A percentile compares a stretch with the other conserved stretches of the same genome.
These are phyloP conservation scores for Cecidostiba fungosa DNA, from an alignment of 2,888 invertebrate species.

Conservation along the genomic window DNA sequence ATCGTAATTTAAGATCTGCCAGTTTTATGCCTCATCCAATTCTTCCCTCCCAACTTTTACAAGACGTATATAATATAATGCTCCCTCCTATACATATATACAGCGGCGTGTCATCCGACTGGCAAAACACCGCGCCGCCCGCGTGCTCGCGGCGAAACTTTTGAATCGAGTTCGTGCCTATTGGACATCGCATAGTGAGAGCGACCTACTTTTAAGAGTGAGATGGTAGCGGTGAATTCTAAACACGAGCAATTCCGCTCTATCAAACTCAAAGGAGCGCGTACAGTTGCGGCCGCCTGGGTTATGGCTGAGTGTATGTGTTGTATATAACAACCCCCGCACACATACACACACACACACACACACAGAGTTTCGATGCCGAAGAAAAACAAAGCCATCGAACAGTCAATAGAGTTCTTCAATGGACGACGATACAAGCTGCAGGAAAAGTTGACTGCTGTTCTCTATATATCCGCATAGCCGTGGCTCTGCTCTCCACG, in stretches of 20 bases:
- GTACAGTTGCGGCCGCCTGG: not conserved
- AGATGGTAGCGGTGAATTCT: constrained; percentile 60
- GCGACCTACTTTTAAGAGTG: constrained; percentile 53
- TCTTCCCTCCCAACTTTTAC: constrained; percentile 1
- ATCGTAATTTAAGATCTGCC: constrained; percentile 23
- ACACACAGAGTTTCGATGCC: not conserved
- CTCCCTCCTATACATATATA: not conserved
- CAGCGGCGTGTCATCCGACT: not conserved
- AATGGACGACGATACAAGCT: not conserved
- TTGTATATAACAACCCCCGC: no score
- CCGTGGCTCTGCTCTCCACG: not conserved
- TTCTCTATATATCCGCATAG: not conserved
- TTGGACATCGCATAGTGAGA: constrained; percentile 9
- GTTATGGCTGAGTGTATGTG: not conserved
- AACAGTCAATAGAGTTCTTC: constrained; percentile 15
- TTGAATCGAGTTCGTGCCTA: constrained; percentile 64
- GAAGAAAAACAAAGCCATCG: constrained; percentile 46
- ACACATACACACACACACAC: no score
- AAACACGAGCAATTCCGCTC: constrained; percentile 67
- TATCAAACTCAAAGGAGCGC: constrained; percentile 40
- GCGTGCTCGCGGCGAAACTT: constrained; percentile 61
- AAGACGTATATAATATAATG: constrained; percentile 11
- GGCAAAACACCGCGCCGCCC: constrained; percentile 2
- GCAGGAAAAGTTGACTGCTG: not conserved
- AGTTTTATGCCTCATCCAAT: not conserved